Base-by-base conservation (phyloP, 1,140 invertebrate species). In the Cylas formicarius region DNA sequence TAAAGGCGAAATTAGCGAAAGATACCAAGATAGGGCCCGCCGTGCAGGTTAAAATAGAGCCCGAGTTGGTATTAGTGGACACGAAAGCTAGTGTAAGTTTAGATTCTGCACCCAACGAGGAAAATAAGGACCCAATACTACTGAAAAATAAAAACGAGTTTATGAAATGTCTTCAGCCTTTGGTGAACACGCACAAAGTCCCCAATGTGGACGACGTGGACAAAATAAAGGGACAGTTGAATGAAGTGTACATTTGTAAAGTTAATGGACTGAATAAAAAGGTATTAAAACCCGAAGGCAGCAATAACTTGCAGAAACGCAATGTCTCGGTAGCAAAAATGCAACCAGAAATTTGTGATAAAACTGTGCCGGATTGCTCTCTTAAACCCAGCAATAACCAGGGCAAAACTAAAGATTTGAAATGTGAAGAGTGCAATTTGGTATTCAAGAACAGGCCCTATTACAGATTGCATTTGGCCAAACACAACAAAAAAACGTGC, bases 401-500 rank as follows among this genome's bases (percentile, higher is more conserved):
- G 13, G 20, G 9, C 20, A 28, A 18, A 34, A 40, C 36, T n/a
- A 20, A 32, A 14, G 26, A 8, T 35, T 4, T 24, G 19, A 17
- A 31, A 23, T 29, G 40, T 43, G 39, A 52, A 52, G 43, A 20
- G 21, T 28, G 29, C 32, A 26, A 46, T 32, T 14, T 44, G 9
- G 13, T 10, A 9, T 44, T 41, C 18, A 23, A 32, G n/a, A 26
- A 44, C 20, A 42, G 38, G 13, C 18, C 21, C 20, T 10, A 16
- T 3, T 50, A 24, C 19, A 40, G 27, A 8, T 11, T 39, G 19
- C 52, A 53, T 27, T 47, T 36, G 13, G 10, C 18, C 13, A 47
- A 50, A 21, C 46, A 52, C 31, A 48, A 44, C 42, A 48, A 29
- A 34, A 36, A 26, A 3, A 44, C 40, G 13, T 56, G 55, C 23